These are phyloP conservation scores for Parazoanthus swiftii DNA, from an alignment of 92 coral and sea anemone genomes.

Conservation along the genomic window DNA sequence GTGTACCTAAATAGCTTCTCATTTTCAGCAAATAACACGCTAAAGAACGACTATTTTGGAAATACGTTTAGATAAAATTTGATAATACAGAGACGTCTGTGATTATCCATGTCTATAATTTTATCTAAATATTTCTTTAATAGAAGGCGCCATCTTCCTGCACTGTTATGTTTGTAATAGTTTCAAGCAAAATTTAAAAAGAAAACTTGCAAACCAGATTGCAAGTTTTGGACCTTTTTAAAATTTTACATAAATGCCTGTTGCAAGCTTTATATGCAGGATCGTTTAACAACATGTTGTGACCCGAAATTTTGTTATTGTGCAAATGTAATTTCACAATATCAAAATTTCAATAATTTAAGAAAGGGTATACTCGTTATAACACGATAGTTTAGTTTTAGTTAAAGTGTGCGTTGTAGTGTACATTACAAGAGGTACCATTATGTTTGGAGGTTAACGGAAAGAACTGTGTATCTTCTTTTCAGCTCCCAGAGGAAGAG, in stretches of 20 bases:
- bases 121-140: conserved; percentile 24
- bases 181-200: background rate
- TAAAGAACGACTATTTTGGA: background rate
- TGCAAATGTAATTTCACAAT: background rate
- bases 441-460: background rate
- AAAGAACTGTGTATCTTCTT: background rate
- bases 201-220: background rate
- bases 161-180: background rate
- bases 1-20: background rate
- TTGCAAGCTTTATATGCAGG: background rate
- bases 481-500: conserved; percentile 73
- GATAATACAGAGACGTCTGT: conserved; percentile 44
- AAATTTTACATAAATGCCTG: background rate
- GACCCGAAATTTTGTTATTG: background rate
- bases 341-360: background rate
- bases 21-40: background rate
- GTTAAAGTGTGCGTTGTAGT: background rate
- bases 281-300: conserved; percentile 13
- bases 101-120: background rate
- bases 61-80: conserved; percentile 21
- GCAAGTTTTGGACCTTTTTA: conserved; percentile 13
- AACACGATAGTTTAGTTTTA: background rate
- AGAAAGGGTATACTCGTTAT: background rate
- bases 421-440: background rate
- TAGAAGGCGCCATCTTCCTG: background rate